Percentiles rank a stretch among this genome's conserved stretches.
Conservation (phyloP, 1,140 invertebrate species). For the Neotoxoptera formosana region DNA sequence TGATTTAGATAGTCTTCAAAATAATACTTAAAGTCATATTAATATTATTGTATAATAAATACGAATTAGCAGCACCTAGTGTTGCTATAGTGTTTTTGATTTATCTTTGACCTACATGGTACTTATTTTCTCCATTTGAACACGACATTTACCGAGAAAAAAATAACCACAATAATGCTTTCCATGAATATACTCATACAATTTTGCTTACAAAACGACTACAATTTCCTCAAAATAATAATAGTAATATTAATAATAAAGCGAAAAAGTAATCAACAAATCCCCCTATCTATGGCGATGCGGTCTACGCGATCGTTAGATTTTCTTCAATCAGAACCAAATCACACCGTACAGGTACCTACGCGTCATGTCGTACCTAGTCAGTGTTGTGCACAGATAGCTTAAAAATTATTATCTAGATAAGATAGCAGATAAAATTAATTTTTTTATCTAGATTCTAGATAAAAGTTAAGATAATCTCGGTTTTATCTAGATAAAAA, state of each 20-base stretch:
- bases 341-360: not conserved
- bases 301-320: not conserved
- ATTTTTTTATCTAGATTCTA: too few species aligned
- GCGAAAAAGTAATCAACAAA: not conserved
- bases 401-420: too few species aligned
- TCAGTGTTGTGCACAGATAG: too few species aligned
- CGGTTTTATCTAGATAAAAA: too few species aligned
- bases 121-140: not conserved
- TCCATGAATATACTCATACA: not conserved
- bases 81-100: not conserved
- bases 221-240: not conserved
- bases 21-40: not conserved
- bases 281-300: not conserved
- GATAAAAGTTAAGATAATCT: too few species aligned
- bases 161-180: not conserved
- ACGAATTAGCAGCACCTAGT: not conserved
- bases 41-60: not conserved
- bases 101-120: not conserved
- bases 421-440: too few species aligned
- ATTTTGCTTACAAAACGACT: not conserved
- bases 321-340: not conserved
- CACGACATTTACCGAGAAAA: too few species aligned
- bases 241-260: not conserved
- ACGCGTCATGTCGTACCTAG: not conserved
- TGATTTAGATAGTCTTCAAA: not conserved